These are phyloP conservation scores for Chloroclysta siterata DNA, from an alignment of 2,888 invertebrate species.

Conservation along the genomic window DNA sequence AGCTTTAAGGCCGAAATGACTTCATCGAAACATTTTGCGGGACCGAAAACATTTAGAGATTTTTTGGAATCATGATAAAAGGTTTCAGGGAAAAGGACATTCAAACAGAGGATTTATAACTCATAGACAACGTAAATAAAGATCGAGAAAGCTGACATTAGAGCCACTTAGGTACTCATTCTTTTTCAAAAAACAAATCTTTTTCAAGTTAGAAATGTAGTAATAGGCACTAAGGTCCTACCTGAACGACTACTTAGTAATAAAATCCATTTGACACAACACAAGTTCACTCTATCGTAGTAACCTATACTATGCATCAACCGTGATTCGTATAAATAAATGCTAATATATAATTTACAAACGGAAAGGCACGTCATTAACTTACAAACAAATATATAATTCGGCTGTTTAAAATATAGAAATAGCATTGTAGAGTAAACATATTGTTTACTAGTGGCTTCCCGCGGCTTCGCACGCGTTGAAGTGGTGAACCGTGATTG, in stretches of 20 bases:
- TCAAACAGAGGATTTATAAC: too few relatives aligned
- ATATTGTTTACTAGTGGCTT: too few relatives aligned
- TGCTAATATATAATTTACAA: conserved; percentile 29
- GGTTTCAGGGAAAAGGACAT: too few relatives aligned
- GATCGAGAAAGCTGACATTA: too few relatives aligned
- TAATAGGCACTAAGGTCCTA: neutral
- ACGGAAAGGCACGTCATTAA: conserved; percentile 21
- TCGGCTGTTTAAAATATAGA: conserved; percentile 3
- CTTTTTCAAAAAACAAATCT: neutral
- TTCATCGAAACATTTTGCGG: neutral
- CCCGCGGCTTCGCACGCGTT: too few relatives aligned
- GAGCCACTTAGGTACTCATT: neutral
- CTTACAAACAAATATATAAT: conserved; percentile 18
- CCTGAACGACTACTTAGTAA: conserved; percentile 29
- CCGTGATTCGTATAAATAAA: conserved; percentile 6
- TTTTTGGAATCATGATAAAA: neutral
- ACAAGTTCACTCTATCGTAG: conserved; percentile 18
- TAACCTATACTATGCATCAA: conserved; percentile 19
- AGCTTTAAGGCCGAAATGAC: neutral
- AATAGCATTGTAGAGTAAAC: neutral
- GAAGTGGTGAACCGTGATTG: too few relatives aligned
- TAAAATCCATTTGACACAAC: conserved; percentile 19
- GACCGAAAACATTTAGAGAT: neutral
- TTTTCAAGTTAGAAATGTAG: neutral
- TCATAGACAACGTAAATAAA: too few relatives aligned